Evolutionary conservation across 2,797 vertebrate genomes (phyloP), one percentile per base, ranked within the genome.

Genomic region (Halcyon badia): DNA sequence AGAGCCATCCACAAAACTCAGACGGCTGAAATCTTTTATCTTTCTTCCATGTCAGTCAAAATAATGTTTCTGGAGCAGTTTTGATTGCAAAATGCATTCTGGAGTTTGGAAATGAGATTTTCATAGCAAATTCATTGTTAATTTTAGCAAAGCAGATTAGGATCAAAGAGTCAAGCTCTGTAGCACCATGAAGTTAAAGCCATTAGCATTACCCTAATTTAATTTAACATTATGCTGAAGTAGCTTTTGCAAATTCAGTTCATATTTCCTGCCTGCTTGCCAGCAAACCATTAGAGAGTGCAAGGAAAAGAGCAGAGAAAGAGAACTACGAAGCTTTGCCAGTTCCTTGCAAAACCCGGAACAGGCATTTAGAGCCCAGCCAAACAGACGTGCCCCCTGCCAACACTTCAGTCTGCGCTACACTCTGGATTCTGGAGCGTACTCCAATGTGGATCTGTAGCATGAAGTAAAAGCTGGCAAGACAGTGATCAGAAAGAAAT

Each of bases 191-290:
- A 89, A 26, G 76, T 87, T 94, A 92, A 89, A 96, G 72, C 35
- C 68, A 92, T 85, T 75, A 87, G 75, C 72, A 92, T 80, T 60
- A 82, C 25, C 49, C 77, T 94, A 90, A 95, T 86, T 84, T 80
- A 94, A 97, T 56, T 88, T 87, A 87, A 66, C 42, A 66, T 83
- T 71, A 73, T 51, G 39, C 54, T 89, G 70, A 83, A 78, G 79
- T 49, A 92, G 54, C 61, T 95, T 87, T 94, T 93, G 76, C 46
- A 89, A 87, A 88, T 60, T 93, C 61, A 75, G 62, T 78, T 94
- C 93, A 57, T 95, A 96, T 95, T 94, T 94, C 83, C 77, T 92
- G 87, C 42, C 49, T 52, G 20, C 83, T 56, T 95, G 85, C 85
- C 92, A 94, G 92, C 60, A 89, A 84, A 31, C 21, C 49, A 77